Evolutionary conservation across 1,140 invertebrate species (phyloP).

Genomic region (Teleopsis dalmanni): DNA sequence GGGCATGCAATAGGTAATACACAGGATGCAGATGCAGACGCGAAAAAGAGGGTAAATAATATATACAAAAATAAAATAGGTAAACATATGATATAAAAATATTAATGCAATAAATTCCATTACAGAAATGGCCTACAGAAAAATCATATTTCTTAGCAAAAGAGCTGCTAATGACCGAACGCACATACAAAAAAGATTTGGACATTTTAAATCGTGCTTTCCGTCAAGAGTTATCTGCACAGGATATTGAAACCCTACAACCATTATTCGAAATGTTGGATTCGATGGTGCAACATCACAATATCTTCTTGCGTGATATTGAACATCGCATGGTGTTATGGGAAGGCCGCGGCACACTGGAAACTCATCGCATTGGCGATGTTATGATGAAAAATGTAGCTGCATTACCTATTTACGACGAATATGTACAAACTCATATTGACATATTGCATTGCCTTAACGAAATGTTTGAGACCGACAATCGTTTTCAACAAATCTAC

Average conservation of each 20-base stretch:
- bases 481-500: slow-evolving; percentile 70
- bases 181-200: slow-evolving; percentile 91
- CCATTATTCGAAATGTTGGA: slow-evolving; percentile 47
- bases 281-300: slow-evolving; percentile 54
- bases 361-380: slow-evolving; percentile 57
- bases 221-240: slow-evolving; percentile 52
- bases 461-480: slow-evolving; percentile 60
- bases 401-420: slow-evolving; percentile 62
- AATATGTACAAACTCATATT: slow-evolving; percentile 70
- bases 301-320: slow-evolving; percentile 50
- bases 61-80: neutral
- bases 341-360: slow-evolving; percentile 46
- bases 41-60: slow-evolving; percentile 27
- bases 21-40: slow-evolving; percentile 27
- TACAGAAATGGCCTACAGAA: slow-evolving; percentile 66
- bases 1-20: slow-evolving; percentile 17
- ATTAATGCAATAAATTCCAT: neutral
- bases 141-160: slow-evolving; percentile 88
- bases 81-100: neutral
- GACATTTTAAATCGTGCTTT: slow-evolving; percentile 80
- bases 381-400: slow-evolving; percentile 58
- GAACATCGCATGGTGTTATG: slow-evolving; percentile 49
- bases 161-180: slow-evolving; percentile 90
- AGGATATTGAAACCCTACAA: slow-evolving; percentile 40
- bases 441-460: slow-evolving; percentile 70